These are phyloP conservation scores for Petroica traversi DNA, from an alignment of 2,113 vertebrate species.

Conservation along the genomic window DNA sequence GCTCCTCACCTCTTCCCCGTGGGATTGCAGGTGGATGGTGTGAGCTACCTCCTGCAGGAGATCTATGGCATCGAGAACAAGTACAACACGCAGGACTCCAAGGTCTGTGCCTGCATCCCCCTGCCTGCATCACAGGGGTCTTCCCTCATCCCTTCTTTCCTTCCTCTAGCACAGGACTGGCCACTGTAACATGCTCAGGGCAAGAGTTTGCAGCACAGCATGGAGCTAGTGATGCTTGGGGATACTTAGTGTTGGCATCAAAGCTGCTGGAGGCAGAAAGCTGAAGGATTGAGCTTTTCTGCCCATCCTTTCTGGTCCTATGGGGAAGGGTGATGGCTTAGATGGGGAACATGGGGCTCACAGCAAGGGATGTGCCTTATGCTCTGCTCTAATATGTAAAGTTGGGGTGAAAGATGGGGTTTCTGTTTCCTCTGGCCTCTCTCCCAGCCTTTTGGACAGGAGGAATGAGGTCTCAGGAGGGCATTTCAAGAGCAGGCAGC, in stretches of 20 bases:
- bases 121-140: neutral
- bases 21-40: slow-evolving; percentile 90
- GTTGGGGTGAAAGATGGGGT: neutral
- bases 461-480: neutral
- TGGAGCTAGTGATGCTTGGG: neutral
- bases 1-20: neutral
- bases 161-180: neutral
- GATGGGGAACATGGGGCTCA: neutral
- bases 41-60: slow-evolving; percentile 97
- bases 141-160: neutral
- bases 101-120: slow-evolving; percentile 69
- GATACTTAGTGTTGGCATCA: fast-evolving
- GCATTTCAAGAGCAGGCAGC: neutral
- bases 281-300: neutral
- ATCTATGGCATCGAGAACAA: slow-evolving; percentile 99
- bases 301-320: neutral
- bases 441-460: neutral
- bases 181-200: neutral
- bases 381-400: neutral
- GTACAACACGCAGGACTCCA: slow-evolving; percentile 93
- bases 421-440: neutral
- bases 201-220: neutral
- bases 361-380: neutral
- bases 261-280: neutral
- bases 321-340: neutral